Base-by-base conservation (phyloP, 2,888 invertebrate genomes). In the Microplitis deprimator region DNA sequence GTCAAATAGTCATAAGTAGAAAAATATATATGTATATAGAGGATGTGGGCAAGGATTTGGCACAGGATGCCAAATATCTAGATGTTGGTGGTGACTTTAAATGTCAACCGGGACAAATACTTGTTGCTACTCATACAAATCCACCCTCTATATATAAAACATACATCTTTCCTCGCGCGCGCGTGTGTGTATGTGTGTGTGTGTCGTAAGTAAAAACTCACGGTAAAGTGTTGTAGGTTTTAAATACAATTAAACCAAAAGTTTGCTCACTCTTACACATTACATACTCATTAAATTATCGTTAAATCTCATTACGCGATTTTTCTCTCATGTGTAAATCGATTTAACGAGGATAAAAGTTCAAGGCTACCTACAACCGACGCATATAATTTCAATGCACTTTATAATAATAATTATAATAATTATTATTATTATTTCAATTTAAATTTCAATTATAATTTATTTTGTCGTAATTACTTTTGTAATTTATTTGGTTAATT, bases 321-420 rank as follows among this genome's bases (percentile, higher is more conserved):
- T 50, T 50, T 50, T 13, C 10, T 65, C 29, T 77, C 77, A 68
- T 74, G 77, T 79, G 73, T 78, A 82, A 29, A 82, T 81, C 79
- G 82, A 82, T 82, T 82, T 50, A 8, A 81, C 79, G 79, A 50
- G 84, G 84, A 80, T 83, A 81, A 82, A 81, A 84, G 84, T 84
- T 84, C 84, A 83, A 84, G 84, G 84, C 71, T 6, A 50, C 8
- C 50, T 50, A 50, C 13, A 13, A 50, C 10, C 50, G 50, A 50
- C 50, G 50, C 50, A 50, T 50, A 50, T 13, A 10, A 13, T 50
- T 50, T 50, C 8, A 50, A 50, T 50, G 50, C 10, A 10, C 50
- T 50, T 2, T 13, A 13, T 13, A 50, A 50, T 50, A 50, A 50
- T 10, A 50, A 50, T 41, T 10, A 41, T 8, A 41, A 41, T 41